Evolutionary conservation across 2,797 vertebrate genomes (phyloP), one percentile per base, ranked within the genome.

Genomic region (Dendrocincla tyrannina): DNA sequence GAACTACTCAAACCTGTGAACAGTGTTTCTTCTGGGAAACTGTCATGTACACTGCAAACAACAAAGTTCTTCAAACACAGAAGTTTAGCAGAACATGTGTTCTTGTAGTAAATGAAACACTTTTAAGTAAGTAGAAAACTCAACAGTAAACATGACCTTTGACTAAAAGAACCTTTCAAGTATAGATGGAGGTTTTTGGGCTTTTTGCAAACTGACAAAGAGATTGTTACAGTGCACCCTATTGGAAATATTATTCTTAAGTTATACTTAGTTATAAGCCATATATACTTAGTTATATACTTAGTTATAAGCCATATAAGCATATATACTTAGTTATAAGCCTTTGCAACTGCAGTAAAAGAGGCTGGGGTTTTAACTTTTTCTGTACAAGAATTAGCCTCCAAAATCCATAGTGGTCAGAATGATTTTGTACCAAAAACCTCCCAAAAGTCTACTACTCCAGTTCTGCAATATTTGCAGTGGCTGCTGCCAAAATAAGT

Each of bases 71-170:
- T 85, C 69, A 83, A 83, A 72, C 2, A 2, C 2, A 66, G 22
- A 88, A 56, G 8, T 81, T 68, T 75, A 56, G 39, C 50, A 92
- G 82, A 91, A 88, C 53, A 33, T 50, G 80, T 35, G 66, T 81
- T 85, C 53, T 75, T 76, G 70, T 27, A 85, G 28, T 90, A 89
- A 89, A 67, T 5, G 5, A 11, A 53, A 75, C 16, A 32, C 81
- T 92, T 88, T 55, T 18, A 78, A 85, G 75, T 58, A 88, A 35
- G 55, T 63, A 69, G 62, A 89, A 92, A 91, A 79, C 13, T 73
- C 55, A 66, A 73, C 32, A 41, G 53, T 49, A 91, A 91, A 88
- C 30, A 75, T 52, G 67, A 78, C 39, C 79, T 81, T 88, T 78
- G 63, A 81, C 42, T 59, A 28, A 41, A 89, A 78, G 63, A 88